Percentiles rank a stretch among this genome's conserved stretches.
phyloP scores from a whole-genome alignment of 2,888 invertebrate genomes.

The Megalurothrips usitatus region DNA sequence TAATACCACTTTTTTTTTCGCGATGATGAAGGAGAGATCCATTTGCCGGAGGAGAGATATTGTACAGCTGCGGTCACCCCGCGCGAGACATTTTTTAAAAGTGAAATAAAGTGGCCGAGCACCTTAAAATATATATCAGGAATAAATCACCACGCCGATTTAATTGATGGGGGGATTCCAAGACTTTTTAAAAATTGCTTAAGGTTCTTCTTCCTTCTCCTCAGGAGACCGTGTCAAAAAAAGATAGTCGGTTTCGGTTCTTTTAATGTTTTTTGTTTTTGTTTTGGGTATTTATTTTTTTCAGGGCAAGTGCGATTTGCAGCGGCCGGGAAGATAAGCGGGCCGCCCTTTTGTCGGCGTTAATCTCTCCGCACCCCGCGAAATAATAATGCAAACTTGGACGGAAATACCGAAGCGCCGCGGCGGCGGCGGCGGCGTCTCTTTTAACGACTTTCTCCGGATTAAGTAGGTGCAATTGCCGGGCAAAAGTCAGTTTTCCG shows the following conservation, averaged over 20 bases:
- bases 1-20: too few species aligned
- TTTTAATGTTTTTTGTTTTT: too few species aligned
- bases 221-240: too few species aligned
- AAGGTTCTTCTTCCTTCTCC: too few species aligned
- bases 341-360: neutral
- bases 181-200: neutral
- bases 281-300: too few species aligned
- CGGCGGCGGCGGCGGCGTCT: neutral
- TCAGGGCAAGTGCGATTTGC: too few species aligned
- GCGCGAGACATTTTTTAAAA: neutral
- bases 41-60: too few species aligned
- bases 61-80: too few species aligned
- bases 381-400: neutral
- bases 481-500: slow-evolving; percentile 15
- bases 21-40: too few species aligned
- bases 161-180: neutral
- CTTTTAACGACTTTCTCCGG: slow-evolving; percentile 4
- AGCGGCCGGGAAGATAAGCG: neutral
- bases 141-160: too few species aligned
- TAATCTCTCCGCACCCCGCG: neutral
- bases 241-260: too few species aligned
- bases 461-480: slow-evolving; percentile 20
- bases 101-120: neutral
- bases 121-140: too few species aligned
- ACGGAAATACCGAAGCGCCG: neutral